Base-by-base conservation (phyloP, 2,797 vertebrate species). In the Acipenser transmontanus region DNA sequence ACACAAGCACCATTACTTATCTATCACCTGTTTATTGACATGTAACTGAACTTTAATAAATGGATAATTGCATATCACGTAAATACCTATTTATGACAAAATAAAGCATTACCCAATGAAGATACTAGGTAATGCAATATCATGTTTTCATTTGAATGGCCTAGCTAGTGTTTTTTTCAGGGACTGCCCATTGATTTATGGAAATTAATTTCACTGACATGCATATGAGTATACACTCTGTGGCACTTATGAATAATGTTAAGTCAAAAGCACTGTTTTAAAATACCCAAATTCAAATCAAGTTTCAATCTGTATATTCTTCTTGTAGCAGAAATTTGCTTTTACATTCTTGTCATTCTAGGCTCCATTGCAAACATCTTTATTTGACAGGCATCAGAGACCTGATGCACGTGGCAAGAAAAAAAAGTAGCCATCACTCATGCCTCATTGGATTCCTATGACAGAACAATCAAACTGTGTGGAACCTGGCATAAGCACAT, bases 401-500 rank as follows among this genome's bases (percentile, higher is more conserved):
- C 85, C 77, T 76, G 74, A 75, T 78, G 85, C 78, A 70, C 76
- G 82, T 83, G 88, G 84, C 79, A 77, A 80, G 77, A 84, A 80
- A 85, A 87, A 56, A 70, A 48, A 85, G 83, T 81, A 86, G 74
- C 85, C 85, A 91, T 91, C 86, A 88, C 76, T 90, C 88, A 90
- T 79, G 80, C 75, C 82, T 82, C 86, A 91, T 90, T 77, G 88
- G 85, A 88, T 90, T 91, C 88, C 87, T 88, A 81, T 91, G 88
- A 92, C 91, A 91, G 89, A 82, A 85, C 70, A 85, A 86, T 88
- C 87, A 89, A 90, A 82, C 86, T 79, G 80, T 84, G 83, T 71
- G 85, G 87, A 85, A 83, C 70, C 85, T 82, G 82, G 85, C 81
- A 87, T 86, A 84, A 87, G 89, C 86, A 87, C 84, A 84, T 92